phyloP scores from a whole-genome alignment of 2,797 vertebrate genomes.

The Furcifer pardalis region DNA sequence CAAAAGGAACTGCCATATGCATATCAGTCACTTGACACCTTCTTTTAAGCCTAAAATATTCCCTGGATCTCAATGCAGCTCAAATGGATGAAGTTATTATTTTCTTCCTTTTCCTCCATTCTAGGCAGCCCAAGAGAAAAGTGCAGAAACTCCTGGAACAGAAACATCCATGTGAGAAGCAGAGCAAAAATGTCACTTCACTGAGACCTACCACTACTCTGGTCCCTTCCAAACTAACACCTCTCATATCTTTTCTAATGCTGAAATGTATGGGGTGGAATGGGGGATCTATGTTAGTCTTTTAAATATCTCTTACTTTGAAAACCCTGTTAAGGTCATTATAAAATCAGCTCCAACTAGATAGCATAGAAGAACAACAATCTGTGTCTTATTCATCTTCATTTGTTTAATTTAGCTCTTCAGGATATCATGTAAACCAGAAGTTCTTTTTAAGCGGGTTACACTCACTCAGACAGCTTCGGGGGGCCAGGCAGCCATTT shows the following conservation, averaged over 20 bases:
- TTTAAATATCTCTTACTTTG: too few species aligned
- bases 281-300: too few species aligned
- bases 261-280: too few species aligned
- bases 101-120: neutral
- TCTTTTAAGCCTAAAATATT: neutral
- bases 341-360: too few species aligned
- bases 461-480: too few species aligned
- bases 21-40: neutral
- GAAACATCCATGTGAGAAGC: neutral
- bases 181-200: neutral
- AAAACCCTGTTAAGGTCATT: too few species aligned
- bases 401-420: neutral
- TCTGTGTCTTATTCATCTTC: neutral
- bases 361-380: too few species aligned
- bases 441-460: too few species aligned
- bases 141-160: neutral
- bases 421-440: neutral
- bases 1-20: neutral
- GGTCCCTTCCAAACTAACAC: neutral
- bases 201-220: neutral
- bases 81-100: neutral
- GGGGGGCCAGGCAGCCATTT: too few species aligned
- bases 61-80: neutral
- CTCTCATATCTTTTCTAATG: neutral
- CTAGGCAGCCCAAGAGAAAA: neutral